Evolutionary conservation across 92 coral and sea anemone species (phyloP).

Genomic region (Phymanthus crucifer): DNA sequence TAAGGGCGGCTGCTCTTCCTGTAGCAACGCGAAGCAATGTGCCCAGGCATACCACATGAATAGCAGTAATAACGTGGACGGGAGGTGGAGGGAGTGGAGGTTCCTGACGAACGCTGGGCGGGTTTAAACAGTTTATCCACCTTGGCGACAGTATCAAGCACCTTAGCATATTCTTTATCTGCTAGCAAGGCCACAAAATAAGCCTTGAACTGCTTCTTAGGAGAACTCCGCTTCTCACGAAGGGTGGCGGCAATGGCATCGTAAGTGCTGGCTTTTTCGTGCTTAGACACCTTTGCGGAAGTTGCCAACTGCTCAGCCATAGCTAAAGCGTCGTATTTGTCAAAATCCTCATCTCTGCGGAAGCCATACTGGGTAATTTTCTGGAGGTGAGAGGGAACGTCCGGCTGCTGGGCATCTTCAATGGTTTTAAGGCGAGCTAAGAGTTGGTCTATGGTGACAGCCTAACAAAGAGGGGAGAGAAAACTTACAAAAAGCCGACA

Average conservation of each 20-base stretch:
- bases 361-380: constrained; percentile 46
- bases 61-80: neutral
- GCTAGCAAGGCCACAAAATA: constrained; percentile 34
- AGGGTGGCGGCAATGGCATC: constrained; percentile 39
- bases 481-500: too few relatives aligned
- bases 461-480: too few relatives aligned
- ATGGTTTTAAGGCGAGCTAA: constrained; percentile 27
- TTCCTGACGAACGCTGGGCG: neutral
- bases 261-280: constrained; percentile 46
- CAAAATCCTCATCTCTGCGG: constrained; percentile 36
- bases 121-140: constrained; percentile 26
- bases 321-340: constrained; percentile 46
- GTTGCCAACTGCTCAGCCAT: constrained; percentile 50
- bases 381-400: constrained; percentile 3
- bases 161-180: constrained; percentile 38
- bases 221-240: constrained; percentile 10
- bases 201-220: constrained; percentile 41
- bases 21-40: constrained; percentile 6
- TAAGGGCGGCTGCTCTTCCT: too few relatives aligned
- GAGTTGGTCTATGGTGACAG: neutral
- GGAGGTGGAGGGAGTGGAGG: neutral
- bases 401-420: constrained; percentile 40
- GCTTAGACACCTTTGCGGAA: constrained; percentile 31
- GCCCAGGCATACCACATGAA: constrained; percentile 31
- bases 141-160: constrained; percentile 15